phyloP scores from a whole-genome alignment of 2,113 vertebrate genomes.

The Pan troglodytes region NHGRI_mPanTro3-v2.1_pri NC_072415.2:54458001-54458500 shows the following conservation, averaged over 20 bases:
- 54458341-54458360: not conserved
- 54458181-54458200: not conserved
- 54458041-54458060: not conserved
- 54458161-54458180: not conserved
- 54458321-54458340: not conserved
- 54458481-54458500: not conserved
- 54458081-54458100: not conserved
- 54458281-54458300: not conserved
- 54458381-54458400: slow-evolving; percentile 35
- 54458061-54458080: not conserved
- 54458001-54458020: not conserved
- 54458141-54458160: not conserved
- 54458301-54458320: not conserved
- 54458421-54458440: not conserved
- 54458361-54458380: not conserved
- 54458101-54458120: not conserved
- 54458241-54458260: not conserved
- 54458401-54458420: not conserved
- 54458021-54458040: not conserved
- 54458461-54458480: not conserved
- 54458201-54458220: not conserved
- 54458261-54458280: not conserved
- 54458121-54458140: not conserved
- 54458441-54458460: not conserved
- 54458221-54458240: not conserved